Base-by-base conservation (phyloP, 2,888 invertebrate genomes). In the Calliopum simillimum region DNA sequence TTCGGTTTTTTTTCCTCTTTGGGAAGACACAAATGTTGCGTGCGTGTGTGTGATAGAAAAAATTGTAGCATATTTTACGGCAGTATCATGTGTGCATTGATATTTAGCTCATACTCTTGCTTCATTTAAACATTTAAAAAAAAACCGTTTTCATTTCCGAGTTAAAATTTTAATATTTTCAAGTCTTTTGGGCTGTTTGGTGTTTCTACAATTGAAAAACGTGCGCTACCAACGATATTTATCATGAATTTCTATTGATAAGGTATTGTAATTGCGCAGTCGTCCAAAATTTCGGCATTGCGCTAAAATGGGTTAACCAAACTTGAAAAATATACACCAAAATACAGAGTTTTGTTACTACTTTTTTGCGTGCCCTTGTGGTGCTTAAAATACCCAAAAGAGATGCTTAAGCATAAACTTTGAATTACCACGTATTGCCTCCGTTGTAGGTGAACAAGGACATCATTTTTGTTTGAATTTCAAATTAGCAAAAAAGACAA, bases 381-480 rank as follows among this genome's bases (percentile, higher is more conserved):
- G 53, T n/a, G 51, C 19, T 53, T 25, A 25, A 14, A 56, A 33
- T 33, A 33, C 33, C 4, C 5, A 8, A 11, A 21, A 51, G 11
- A 12, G 23, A 23, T 11, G 53, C 23, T 14, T 41, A 23, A 16
- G 16, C 25, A 49, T 23, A 46, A 56, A 56, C 66, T 23, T 44
- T 56, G 66, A 46, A 19, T 56, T 23, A 5, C 14, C 19, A 3
- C 16, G 11, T 33, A 64, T 53, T 51, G 51, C 41, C 64, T n/a
- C 25, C 3, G 43, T 16, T 33, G 16, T 33, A 2, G 8, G 33
- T 8, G 33, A 8, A 33, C 33, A 33, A 33, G 13, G n/a, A 46
- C 61, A 21, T 43, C 21, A n/a, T 16, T 44, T 25, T 55, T 56
- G 46, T 66, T 66, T 66, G 56, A 56, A 66, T 66, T 66, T 41